Base-by-base conservation (phyloP, 2,113 vertebrate species). In the Rana temporaria region DNA sequence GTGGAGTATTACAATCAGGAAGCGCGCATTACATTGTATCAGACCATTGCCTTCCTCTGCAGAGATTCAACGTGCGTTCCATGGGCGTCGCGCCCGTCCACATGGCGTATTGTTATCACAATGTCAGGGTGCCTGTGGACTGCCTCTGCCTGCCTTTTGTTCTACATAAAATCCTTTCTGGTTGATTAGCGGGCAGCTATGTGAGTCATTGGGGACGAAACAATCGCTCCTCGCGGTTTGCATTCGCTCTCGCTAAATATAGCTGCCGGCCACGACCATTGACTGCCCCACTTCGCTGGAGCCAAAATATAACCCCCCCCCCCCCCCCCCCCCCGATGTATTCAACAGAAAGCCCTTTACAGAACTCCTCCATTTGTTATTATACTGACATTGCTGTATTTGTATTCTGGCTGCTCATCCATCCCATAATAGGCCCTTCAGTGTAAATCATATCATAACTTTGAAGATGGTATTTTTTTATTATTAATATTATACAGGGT, bases 1-100 rank as follows among this genome's bases (percentile, higher is more conserved):
- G n/a, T n/a, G n/a, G n/a, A n/a, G n/a, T n/a, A n/a, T n/a, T 42
- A 15, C 34, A 15, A 60, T 11, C 72, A 74, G 72, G 72, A 74
- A 74, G n/a, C 19, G 22, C 30, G 42, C 72, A 74, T 38, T 19
- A 59, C 55, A 59, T 59, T 74, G 55, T 74, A 55, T n/a, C 20
- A 18, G 18, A 30, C n/a, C 59, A 30, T n/a, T 12, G 34, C 20
- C 38, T 73, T 74, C 71, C 55, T 74, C 71, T 59, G 55, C 12
- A 20, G 55, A 26, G 71, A 60, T 16, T 62, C 42, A 32, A 19
- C 42, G n/a, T 74, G 3, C 32, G 53, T 57, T 3, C n/a, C 26
- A 24, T 30, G 24, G 5, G 26, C 9, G 6, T n/a, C 42, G 14
- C 14, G 42, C 6, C 8, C 42, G 3, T 30, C 26, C 26, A 30